phyloP scores from a whole-genome alignment of 2,113 vertebrate species.

The Muntiacus muntjak region DNA sequence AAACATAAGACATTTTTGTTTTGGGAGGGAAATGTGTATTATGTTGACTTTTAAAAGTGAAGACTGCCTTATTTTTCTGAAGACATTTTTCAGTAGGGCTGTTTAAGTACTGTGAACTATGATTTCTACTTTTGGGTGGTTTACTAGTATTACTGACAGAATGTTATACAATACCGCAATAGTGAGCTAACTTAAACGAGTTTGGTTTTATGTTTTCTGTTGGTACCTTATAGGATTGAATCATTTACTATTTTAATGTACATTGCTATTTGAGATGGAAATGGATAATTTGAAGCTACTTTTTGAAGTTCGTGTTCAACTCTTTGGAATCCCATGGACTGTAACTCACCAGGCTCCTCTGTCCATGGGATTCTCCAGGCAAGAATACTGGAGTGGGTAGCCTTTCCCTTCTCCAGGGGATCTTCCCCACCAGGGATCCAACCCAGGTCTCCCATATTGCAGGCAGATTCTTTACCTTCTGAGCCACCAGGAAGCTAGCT shows the following conservation, averaged over 20 bases:
- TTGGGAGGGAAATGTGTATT: neutral
- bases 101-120: neutral
- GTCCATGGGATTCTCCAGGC: neutral
- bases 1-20: neutral
- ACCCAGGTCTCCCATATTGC: neutral
- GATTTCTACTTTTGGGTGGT: neutral
- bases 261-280: conserved; percentile 20
- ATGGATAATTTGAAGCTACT: neutral
- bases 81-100: neutral
- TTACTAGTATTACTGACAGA: neutral
- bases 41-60: neutral
- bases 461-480: neutral
- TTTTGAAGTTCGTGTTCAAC: neutral
- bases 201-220: conserved; percentile 28
- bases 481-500: neutral
- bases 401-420: neutral
- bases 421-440: neutral
- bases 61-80: neutral
- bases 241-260: neutral
- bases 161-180: neutral
- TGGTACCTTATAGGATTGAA: neutral
- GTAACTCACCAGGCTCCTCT: neutral
- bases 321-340: neutral
- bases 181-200: neutral
- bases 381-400: neutral